Evolutionary conservation across 2,888 invertebrate species (phyloP).

Genomic region (Cheilosia soror): DNA sequence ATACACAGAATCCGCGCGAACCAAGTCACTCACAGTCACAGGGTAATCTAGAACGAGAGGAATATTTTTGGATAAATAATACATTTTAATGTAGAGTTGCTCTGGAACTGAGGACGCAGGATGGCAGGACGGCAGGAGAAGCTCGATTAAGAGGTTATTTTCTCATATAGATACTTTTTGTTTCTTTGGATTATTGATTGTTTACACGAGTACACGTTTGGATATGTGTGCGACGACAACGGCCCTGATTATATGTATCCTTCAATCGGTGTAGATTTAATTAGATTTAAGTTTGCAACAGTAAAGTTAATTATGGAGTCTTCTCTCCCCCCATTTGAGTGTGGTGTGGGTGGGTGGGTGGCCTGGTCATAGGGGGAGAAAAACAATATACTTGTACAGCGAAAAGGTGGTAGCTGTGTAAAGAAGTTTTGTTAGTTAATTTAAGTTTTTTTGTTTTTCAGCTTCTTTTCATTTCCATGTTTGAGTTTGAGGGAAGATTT

Average conservation of each 20-base stretch:
- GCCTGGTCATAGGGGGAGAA: slow-evolving; percentile 26
- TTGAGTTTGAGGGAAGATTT: slow-evolving; percentile 41
- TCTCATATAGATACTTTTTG: slow-evolving; percentile 38
- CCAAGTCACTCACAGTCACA: slow-evolving; percentile 21
- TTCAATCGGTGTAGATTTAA: slow-evolving; percentile 62
- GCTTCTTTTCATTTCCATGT: slow-evolving; percentile 16
- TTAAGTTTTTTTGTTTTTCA: slow-evolving; percentile 26
- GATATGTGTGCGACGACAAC: slow-evolving; percentile 38
- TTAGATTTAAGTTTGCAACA: slow-evolving; percentile 72
- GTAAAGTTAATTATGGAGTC: slow-evolving; percentile 63
- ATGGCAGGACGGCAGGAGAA: slow-evolving; percentile 9
- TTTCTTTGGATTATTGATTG: slow-evolving; percentile 66
- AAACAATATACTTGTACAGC: slow-evolving; percentile 58
- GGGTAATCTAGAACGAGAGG: slow-evolving; percentile 61
- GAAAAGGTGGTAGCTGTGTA: slow-evolving; percentile 60
- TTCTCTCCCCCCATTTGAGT: not conserved
- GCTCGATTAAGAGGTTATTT: slow-evolving; percentile 57
- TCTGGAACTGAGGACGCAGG: not conserved
- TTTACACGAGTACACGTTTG: slow-evolving; percentile 43
- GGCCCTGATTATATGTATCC: slow-evolving; percentile 43
- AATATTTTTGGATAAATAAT: slow-evolving; percentile 74
- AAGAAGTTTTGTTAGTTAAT: slow-evolving; percentile 43
- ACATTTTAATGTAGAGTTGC: slow-evolving; percentile 45
- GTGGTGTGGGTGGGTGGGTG: slow-evolving; percentile 8
- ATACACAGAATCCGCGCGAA: slow-evolving; percentile 37